phyloP scores from a whole-genome alignment of 2,797 vertebrate species.

The Selene dorsalis region DNA sequence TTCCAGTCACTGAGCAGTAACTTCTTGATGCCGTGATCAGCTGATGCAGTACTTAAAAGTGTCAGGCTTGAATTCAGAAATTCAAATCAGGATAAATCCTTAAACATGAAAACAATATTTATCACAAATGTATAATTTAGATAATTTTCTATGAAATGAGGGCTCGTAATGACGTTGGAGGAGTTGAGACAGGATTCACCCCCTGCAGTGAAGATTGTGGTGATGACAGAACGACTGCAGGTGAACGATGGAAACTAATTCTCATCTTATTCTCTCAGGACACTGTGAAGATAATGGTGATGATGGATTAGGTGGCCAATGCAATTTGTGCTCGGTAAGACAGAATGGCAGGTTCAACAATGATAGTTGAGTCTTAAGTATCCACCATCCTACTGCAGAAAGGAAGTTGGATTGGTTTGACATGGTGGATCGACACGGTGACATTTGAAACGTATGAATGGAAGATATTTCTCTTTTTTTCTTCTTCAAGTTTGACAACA shows the following conservation, averaged over 20 bases:
- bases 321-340: conserved; percentile 28
- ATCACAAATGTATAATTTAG: not conserved
- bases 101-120: not conserved
- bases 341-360: conserved; percentile 35
- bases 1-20: not conserved
- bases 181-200: not conserved
- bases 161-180: not conserved
- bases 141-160: not conserved
- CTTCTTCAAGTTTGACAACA: not conserved
- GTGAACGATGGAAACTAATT: conserved; percentile 47
- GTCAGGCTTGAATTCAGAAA: not conserved
- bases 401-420: conserved; percentile 1
- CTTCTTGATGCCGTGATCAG: not conserved
- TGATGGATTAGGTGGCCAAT: conserved; percentile 49
- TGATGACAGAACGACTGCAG: conserved; percentile 27
- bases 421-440: not conserved
- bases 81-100: not conserved
- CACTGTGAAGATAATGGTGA: conserved; percentile 41
- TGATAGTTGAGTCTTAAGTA: conserved; percentile 46
- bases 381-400: not conserved
- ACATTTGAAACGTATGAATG: conserved; percentile 33
- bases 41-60: not conserved
- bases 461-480: not conserved
- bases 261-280: conserved; percentile 39
- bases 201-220: conserved; percentile 17